Percentiles rank a stretch among this genome's conserved stretches.
Evolutionary conservation across 2,888 invertebrate genomes (phyloP).

Genomic region (Serripes groenlandicus): DNA sequence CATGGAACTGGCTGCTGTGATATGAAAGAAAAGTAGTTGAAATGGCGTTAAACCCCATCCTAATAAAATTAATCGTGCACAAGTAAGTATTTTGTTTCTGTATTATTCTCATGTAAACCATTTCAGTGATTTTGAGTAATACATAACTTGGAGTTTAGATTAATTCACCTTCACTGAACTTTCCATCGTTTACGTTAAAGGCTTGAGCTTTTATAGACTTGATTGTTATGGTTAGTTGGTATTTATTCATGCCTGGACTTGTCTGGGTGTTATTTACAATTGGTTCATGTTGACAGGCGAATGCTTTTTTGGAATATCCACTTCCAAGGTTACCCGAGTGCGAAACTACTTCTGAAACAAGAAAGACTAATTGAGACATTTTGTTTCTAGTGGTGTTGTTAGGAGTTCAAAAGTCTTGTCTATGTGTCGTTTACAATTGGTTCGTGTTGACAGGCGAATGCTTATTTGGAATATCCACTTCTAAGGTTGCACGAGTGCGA

Average conservation of each 20-base stretch:
- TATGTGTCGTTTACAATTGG: neutral
- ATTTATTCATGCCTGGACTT: neutral
- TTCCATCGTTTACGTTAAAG: slow-evolving; percentile 29
- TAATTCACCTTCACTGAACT: slow-evolving; percentile 31
- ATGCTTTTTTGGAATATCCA: neutral
- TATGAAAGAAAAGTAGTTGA: no score
- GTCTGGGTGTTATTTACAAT: neutral
- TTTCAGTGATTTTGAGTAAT: no score
- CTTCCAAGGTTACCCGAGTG: neutral
- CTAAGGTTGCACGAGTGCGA: neutral
- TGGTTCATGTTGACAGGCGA: neutral
- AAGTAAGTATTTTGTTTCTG: no score
- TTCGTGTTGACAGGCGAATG: neutral
- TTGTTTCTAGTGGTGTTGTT: no score
- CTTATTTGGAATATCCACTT: neutral
- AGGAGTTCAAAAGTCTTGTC: no score
- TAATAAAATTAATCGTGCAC: no score
- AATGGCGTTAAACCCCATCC: no score
- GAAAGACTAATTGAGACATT: no score
- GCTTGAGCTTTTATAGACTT: slow-evolving; percentile 33
- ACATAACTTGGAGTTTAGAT: no score
- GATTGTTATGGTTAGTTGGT: slow-evolving; percentile 15
- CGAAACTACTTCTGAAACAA: neutral
- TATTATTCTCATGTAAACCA: no score
- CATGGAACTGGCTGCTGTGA: no score